A percentile compares a stretch with the other conserved stretches of the same genome.
Evolutionary conservation across 2,888 invertebrate genomes (phyloP).

Genomic region (Cataglyphis cursor): DNA sequence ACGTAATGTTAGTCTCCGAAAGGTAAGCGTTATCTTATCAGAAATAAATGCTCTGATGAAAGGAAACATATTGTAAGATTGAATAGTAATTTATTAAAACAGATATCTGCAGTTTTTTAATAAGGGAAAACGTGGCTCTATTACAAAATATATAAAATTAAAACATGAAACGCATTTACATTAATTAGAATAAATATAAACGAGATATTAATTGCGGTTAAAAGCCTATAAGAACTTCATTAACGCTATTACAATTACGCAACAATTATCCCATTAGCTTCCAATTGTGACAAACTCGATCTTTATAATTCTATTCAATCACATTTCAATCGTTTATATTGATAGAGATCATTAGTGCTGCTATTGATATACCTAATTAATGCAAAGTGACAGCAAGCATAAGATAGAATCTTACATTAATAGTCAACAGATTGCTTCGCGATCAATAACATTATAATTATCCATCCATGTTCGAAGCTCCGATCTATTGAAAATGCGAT

Average conservation of each 20-base stretch:
- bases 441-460: conserved; percentile 77
- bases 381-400: conserved; percentile 31
- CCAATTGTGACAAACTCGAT: conserved; percentile 41
- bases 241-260: conserved; percentile 27
- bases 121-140: background rate
- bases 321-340: conserved; percentile 5
- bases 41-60: background rate
- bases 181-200: conserved; percentile 31
- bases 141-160: conserved; percentile 10
- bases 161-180: background rate
- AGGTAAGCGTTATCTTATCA: conserved; percentile 6
- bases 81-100: conserved; percentile 15
- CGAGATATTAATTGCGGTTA: conserved; percentile 33
- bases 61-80: background rate
- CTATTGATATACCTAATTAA: conserved; percentile 55
- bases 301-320: conserved; percentile 30
- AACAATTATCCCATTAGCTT: conserved; percentile 28
- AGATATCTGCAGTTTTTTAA: background rate
- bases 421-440: conserved; percentile 72
- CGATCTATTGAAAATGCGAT: conserved; percentile 68
- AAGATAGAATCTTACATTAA: conserved; percentile 68
- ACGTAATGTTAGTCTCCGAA: background rate
- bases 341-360: conserved; percentile 49
- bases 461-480: conserved; percentile 67
- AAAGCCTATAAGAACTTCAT: conserved; percentile 32